A percentile compares a stretch with the other conserved stretches of the same genome.
Evolutionary conservation across 2,113 vertebrate species (phyloP).

Genomic region (Ceyx melanurus): DNA sequence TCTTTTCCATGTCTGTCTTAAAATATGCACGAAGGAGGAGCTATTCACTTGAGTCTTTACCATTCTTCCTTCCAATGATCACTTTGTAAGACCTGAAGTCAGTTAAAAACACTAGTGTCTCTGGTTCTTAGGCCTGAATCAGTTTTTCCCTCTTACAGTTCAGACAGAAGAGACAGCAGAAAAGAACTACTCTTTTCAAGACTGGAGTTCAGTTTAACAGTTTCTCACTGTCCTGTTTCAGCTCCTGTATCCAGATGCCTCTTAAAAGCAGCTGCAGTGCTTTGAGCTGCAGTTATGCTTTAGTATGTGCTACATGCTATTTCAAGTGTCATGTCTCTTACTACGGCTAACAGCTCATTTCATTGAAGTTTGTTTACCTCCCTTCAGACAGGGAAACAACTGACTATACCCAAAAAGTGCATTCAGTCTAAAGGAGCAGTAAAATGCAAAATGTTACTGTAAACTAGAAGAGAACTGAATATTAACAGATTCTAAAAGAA

Average conservation of each 20-base stretch:
- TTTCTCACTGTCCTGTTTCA: not conserved
- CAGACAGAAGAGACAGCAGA: not conserved
- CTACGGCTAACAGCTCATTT: not conserved
- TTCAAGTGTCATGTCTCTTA: not conserved
- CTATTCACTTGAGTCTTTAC: not conserved
- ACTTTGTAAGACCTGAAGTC: not conserved
- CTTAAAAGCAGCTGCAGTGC: not conserved
- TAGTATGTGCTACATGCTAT: not conserved
- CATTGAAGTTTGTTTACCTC: not conserved
- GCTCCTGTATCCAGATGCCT: not conserved
- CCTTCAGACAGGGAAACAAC: not conserved
- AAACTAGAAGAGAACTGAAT: not conserved
- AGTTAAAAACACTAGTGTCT: not conserved
- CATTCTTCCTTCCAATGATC: not conserved
- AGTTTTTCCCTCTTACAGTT: not conserved
- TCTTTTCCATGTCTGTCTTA: not conserved
- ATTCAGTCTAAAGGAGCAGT: constrained; percentile 51
- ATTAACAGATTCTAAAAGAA: constrained; percentile 5
- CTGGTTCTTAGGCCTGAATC: not conserved
- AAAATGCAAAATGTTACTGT: constrained; percentile 24
- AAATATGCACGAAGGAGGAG: not conserved
- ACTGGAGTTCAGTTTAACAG: not conserved
- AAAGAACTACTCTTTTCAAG: not conserved
- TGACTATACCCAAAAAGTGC: constrained; percentile 55
- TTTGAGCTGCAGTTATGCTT: not conserved